phyloP scores from a whole-genome alignment of 2,113 vertebrate species.

The Mus musculus region DNA sequence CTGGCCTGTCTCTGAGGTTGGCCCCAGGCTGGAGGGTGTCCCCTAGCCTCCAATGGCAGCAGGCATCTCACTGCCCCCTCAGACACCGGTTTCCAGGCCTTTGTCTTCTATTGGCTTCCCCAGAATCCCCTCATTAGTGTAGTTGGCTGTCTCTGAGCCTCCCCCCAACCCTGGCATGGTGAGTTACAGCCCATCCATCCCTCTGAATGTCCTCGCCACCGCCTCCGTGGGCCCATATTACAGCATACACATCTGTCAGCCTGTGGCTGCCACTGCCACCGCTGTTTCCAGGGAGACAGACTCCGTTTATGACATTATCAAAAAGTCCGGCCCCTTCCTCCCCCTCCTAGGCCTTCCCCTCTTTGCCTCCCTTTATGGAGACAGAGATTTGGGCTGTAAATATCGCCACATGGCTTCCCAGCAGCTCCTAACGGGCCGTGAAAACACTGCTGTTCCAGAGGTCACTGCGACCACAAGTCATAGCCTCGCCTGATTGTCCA shows the following conservation, averaged over 20 bases:
- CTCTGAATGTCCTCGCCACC: neutral
- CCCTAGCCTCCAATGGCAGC: neutral
- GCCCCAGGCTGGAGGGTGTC: neutral
- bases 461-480: fast-evolving
- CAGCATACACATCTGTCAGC: constrained; percentile 46
- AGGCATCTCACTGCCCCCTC: neutral
- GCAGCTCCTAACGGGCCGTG: neutral
- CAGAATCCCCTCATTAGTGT: neutral
- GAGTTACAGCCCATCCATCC: constrained; percentile 65
- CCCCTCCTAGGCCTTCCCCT: neutral
- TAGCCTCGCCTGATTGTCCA: neutral
- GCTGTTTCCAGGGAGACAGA: constrained; percentile 71
- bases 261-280: neutral
- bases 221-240: constrained; percentile 53
- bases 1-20: neutral
- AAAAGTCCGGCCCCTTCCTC: constrained; percentile 32
- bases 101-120: neutral
- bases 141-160: neutral
- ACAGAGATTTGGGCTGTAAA: constrained; percentile 61
- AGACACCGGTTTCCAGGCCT: neutral
- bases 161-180: neutral
- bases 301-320: constrained; percentile 75
- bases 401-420: constrained; percentile 52
- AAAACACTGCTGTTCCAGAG: neutral
- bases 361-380: constrained; percentile 24